Conservation (phyloP, 2,113 vertebrate species). For the Callospermophilus lateralis region DNA sequence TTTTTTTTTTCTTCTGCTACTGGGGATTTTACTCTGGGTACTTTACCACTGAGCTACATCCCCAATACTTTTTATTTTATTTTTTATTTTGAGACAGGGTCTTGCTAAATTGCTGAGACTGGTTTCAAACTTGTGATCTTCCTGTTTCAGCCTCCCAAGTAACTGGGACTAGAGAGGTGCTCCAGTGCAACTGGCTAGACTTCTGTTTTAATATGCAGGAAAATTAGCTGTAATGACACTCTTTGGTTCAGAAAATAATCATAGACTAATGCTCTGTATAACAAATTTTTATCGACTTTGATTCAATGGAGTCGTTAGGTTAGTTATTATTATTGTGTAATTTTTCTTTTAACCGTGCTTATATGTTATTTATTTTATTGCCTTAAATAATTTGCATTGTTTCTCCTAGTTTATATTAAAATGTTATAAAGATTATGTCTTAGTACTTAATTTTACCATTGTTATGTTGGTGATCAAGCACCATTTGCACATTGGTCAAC, state of each 20-base stretch:
- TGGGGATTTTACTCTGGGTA: too few relatives aligned
- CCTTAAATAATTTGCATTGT: background rate
- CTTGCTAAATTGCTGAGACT: too few relatives aligned
- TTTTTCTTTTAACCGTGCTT: background rate
- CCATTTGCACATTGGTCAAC: background rate
- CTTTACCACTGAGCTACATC: too few relatives aligned
- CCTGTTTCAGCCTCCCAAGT: too few relatives aligned
- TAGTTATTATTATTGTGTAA: background rate
- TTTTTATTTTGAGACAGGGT: too few relatives aligned
- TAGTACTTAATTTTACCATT: background rate
- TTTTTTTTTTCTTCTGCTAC: too few relatives aligned
- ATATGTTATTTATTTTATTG: background rate
- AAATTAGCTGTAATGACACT: background rate
- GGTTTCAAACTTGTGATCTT: too few relatives aligned
- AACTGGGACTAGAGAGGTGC: too few relatives aligned
- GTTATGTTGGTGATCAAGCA: background rate
- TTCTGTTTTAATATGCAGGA: background rate
- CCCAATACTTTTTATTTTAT: too few relatives aligned
- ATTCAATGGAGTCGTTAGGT: background rate
- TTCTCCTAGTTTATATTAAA: background rate
- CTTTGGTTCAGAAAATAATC: background rate
- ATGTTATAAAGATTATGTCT: background rate
- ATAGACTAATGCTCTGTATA: background rate
- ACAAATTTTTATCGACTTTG: background rate
- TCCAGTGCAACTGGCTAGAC: background rate